Conservation (phyloP, 1,140 invertebrate species). For the Bombus waltoni region DNA sequence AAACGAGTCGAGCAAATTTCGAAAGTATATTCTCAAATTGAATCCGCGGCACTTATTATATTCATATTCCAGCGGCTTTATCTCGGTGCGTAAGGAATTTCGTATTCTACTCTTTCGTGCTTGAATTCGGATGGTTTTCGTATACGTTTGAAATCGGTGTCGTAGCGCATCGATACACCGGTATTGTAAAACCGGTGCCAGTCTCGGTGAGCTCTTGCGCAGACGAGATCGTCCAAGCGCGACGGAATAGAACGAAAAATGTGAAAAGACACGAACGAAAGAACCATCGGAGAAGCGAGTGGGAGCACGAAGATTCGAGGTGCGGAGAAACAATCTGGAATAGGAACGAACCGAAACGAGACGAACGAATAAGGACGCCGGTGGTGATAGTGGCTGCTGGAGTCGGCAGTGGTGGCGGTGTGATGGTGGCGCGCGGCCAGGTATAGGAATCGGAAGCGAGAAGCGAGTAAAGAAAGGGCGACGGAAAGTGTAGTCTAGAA, state of each 20-base stretch:
- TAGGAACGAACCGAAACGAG: constrained; percentile 56
- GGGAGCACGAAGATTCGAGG: constrained; percentile 44
- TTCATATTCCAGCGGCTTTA: constrained; percentile 17
- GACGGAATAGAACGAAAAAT: not conserved
- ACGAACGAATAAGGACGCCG: constrained; percentile 40
- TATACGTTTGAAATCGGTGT: constrained; percentile 44
- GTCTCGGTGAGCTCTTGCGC: too few relatives aligned
- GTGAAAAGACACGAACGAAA: not conserved
- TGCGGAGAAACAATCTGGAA: constrained; percentile 68
- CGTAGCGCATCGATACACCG: constrained; percentile 29
- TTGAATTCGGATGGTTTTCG: constrained; percentile 20
- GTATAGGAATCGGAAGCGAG: constrained; percentile 69
- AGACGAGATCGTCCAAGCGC: not conserved
- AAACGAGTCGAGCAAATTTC: not conserved
- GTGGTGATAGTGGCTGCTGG: constrained; percentile 34
- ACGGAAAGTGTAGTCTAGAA: constrained; percentile 72
- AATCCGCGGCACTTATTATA: constrained; percentile 39
- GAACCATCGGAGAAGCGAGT: not conserved
- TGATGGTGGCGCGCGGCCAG: constrained; percentile 49
- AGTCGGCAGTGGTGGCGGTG: constrained; percentile 7
- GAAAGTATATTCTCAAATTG: constrained; percentile 51
- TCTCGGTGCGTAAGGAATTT: constrained; percentile 25
- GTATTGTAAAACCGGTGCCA: not conserved
- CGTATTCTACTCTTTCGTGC: constrained; percentile 9
- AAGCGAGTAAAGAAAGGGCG: constrained; percentile 70